Evolutionary conservation across 92 coral and sea anemone genomes (phyloP), one percentile per base, ranked within the genome.

Genomic region (Galaxea fascicularis): DNA sequence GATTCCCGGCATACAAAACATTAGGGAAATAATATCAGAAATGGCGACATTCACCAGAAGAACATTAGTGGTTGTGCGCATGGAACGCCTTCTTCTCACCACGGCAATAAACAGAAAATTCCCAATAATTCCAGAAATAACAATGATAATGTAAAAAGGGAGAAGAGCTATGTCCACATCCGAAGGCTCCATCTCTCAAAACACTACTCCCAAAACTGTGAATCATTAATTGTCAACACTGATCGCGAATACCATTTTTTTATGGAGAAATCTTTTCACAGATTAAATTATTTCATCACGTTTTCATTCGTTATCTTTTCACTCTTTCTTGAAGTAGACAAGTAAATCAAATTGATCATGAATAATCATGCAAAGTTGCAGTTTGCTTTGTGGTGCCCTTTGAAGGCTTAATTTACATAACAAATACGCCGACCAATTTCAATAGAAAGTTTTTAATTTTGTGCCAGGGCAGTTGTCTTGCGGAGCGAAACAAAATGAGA

Each of bases 31-130:
- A 0, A 94, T 58, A 52, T 94, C 93, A 4, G 98, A 92, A 10
- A 83, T 88, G 17, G 98, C 95, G 10, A 94, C 79, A 72, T 94
- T 94, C 1, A 84, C 89, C 13, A 94, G 65, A 20, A 94, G 93
- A 22, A 78, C 80, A 82, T 94, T 94, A 1, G 95, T 92, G 4
- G 91, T 90, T 4, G 93, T 86, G 24, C 92, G 87, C 94, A 94
- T 89, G 8, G 86, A 65, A 9, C 92, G 86, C 20, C 82, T 65
- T 53, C 54, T 89, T 57, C 80, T 85, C n/a, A 92, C 92, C 15
- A 93, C 95, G 4, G 82, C 24, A 63, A 94, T 82, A 6, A 94
- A 90, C n/a, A 94, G 85, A n/a, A 72, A 52, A 59, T 94, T 94
- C 11, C 98, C 98, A 9, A 88, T 88, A 28, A 92, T 11, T n/a